Base-by-base conservation (phyloP, 64 coral and sea anemone genomes). In the Montipora efflorescens region DNA sequence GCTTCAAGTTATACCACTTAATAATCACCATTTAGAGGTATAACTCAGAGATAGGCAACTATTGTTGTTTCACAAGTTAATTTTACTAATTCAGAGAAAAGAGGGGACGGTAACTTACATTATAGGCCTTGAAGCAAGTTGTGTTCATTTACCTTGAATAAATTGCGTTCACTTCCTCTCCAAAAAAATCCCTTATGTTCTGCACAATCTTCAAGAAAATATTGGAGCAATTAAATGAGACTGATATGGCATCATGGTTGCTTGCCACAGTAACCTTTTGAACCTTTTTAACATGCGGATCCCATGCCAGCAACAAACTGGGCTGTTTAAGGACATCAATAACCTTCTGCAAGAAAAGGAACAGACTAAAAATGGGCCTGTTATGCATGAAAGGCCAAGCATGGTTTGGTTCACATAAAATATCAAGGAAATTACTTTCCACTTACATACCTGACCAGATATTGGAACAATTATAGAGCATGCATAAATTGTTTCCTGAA, bases 381-480 rank as follows among this genome's bases (percentile, higher is more conserved):
- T 14, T 6, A 21, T 71, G 68, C 68, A 71, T 23, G 20, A 18
- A 20, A 57, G 53, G 53, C 53, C 6, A 57, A 11, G 53, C 53
- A 57, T 57, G 53, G 53, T 57, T 57, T 8, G 11, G 53, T 11
- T 8, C 53, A 57, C 28, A 57, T 57, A 11, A 57, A 57, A 57
- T 57, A 8, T 57, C 11, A 8, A 6, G 14, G 64, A 14, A 20
- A 15, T 36, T 36, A 36, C 28, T 66, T 66, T 14, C 4, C 3
- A 66, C 10, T 23, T 15, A 9, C 15, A 21, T 71, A 71, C 91
- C 91, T 68, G 8, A 12, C 74, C 20, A 20, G 91, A 93, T 21
- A 82, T 82, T 62, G 91, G 84, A 11, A 93, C 69, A 20, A 88
- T 66, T 79, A 46, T 59, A 88, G 84, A 88, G 79, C 92, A 93